Conservation (phyloP, 2,113 vertebrate genomes). For the Oreocharis arfaki region DNA sequence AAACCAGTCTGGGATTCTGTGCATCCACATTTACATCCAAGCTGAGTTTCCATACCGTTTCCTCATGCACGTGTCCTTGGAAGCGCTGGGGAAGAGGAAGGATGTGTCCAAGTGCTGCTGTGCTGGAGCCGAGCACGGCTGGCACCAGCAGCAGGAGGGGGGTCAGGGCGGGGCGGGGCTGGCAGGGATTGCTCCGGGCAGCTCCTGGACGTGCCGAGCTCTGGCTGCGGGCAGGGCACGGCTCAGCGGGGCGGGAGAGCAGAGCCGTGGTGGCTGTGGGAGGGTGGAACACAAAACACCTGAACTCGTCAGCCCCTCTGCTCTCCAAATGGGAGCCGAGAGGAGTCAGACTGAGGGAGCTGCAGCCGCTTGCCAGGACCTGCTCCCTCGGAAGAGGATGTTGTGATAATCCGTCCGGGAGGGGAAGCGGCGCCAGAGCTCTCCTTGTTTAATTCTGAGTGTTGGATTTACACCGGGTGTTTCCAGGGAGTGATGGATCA, state of each 20-base stretch:
- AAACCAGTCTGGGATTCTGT: accelerated
- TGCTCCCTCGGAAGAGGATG: conserved; percentile 3
- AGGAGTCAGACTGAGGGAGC: accelerated
- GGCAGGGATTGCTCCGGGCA: not conserved
- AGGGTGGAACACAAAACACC: not conserved
- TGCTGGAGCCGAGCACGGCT: accelerated
- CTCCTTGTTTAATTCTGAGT: not conserved
- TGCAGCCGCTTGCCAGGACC: not conserved
- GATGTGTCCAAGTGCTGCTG: not conserved
- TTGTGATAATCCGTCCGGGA: not conserved
- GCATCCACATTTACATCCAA: accelerated
- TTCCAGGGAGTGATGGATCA: not conserved
- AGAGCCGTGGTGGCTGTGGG: no score
- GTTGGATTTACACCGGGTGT: accelerated
- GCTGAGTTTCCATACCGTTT: not conserved
- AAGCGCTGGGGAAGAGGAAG: not conserved
- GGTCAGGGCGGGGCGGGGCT: not conserved
- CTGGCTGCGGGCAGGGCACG: not conserved
- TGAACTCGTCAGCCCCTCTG: not conserved
- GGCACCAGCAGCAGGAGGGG: accelerated
- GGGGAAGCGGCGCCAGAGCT: not conserved
- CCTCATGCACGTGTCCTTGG: accelerated
- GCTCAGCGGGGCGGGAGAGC: not conserved
- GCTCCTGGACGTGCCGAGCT: not conserved
- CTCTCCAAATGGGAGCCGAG: accelerated